Evolutionary conservation across 1,140 invertebrate genomes (phyloP).

Genomic region (Amyelois transitella): DNA sequence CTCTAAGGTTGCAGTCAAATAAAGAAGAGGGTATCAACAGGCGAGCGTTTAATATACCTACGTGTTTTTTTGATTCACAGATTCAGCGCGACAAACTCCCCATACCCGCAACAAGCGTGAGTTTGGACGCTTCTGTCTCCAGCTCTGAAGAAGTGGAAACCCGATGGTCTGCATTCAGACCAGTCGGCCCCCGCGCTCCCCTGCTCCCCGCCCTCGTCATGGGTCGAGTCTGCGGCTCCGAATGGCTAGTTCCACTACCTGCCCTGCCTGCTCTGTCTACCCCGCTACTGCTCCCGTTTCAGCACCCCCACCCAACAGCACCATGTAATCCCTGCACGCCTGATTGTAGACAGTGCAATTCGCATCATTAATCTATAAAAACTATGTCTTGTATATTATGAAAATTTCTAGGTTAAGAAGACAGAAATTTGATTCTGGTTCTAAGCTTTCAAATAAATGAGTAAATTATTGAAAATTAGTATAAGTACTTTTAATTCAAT

Average conservation of each 20-base stretch:
- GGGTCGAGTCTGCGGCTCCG: constrained; percentile 62
- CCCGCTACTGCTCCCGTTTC: constrained; percentile 48
- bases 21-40: too few species aligned
- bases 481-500: too few species aligned
- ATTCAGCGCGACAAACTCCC: constrained; percentile 36
- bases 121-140: constrained; percentile 43
- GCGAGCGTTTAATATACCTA: not conserved
- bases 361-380: constrained; percentile 34
- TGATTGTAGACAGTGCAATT: constrained; percentile 61
- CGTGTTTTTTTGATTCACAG: constrained; percentile 20
- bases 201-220: constrained; percentile 57
- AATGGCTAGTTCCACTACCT: constrained; percentile 60
- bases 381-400: too few species aligned
- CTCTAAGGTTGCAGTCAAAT: too few species aligned
- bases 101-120: constrained; percentile 15
- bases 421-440: too few species aligned
- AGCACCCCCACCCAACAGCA: constrained; percentile 40
- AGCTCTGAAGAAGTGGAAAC: constrained; percentile 49
- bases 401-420: too few species aligned
- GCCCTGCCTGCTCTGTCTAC: constrained; percentile 48
- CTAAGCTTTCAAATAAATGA: too few species aligned
- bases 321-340: constrained; percentile 44
- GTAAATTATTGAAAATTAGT: too few species aligned
- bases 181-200: constrained; percentile 51
- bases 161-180: constrained; percentile 62